Evolutionary conservation across 2,797 vertebrate species (phyloP).

Genomic region (Cossypha niveicapilla): DNA sequence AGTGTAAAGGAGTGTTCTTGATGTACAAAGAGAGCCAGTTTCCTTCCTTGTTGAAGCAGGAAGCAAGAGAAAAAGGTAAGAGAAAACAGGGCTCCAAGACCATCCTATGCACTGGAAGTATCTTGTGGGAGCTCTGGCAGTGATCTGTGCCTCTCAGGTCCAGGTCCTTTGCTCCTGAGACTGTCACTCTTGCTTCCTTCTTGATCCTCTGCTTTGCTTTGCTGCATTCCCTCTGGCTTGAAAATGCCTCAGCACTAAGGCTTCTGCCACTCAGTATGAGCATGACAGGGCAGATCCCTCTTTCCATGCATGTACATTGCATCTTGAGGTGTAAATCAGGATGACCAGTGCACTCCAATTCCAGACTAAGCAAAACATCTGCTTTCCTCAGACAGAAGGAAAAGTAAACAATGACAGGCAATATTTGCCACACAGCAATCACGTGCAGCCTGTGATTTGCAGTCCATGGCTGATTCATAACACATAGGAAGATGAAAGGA

Average conservation of each 20-base stretch:
- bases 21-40: not conserved
- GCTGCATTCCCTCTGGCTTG: not conserved
- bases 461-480: not conserved
- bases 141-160: fast-evolving
- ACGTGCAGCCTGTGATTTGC: not conserved
- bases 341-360: fast-evolving
- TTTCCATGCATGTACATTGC: fast-evolving
- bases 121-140: not conserved
- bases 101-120: not conserved
- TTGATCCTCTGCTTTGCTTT: not conserved
- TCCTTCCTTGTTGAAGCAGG: not conserved
- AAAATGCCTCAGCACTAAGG: not conserved
- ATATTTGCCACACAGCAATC: not conserved
- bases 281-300: not conserved
- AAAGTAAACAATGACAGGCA: not conserved
- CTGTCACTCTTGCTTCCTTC: not conserved
- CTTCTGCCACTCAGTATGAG: fast-evolving
- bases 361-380: not conserved
- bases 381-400: not conserved
- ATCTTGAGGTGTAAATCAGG: not conserved
- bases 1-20: not conserved
- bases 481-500: not conserved
- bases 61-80: not conserved
- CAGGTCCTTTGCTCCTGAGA: not conserved
- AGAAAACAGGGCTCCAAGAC: not conserved